Percentiles rank a stretch among this genome's conserved stretches.
Evolutionary conservation across 2,888 invertebrate species (phyloP).

Genomic region (Prenolepis imparis): DNA sequence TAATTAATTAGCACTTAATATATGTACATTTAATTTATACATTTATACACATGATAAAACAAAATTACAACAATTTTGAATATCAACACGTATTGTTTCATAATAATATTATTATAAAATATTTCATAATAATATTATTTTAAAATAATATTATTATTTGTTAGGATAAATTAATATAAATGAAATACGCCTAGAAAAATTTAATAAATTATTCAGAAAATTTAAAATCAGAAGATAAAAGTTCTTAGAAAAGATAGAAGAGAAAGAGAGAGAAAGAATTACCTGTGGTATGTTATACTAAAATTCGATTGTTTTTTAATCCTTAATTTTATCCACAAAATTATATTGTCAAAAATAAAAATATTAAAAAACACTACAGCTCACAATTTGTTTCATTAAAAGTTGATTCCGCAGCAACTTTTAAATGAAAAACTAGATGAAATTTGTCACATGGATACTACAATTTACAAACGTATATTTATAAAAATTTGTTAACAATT

Average conservation of each 20-base stretch:
- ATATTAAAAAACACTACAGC: slow-evolving; percentile 35
- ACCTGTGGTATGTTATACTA: background rate
- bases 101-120: background rate
- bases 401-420: slow-evolving; percentile 42
- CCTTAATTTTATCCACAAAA: background rate
- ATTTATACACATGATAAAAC: background rate
- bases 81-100: background rate
- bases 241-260: background rate
- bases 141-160: background rate
- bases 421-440: background rate
- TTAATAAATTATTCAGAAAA: background rate
- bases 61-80: background rate
- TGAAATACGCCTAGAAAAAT: background rate
- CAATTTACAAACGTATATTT: background rate
- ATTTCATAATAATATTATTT: background rate
- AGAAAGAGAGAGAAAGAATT: background rate
- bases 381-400: slow-evolving; percentile 61
- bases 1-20: background rate
- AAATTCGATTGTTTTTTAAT: background rate
- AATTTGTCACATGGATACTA: background rate
- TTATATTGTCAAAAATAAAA: background rate
- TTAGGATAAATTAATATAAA: slow-evolving; percentile 2
- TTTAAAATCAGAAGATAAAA: background rate
- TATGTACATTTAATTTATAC: background rate
- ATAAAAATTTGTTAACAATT: background rate